Evolutionary conservation across 2,888 invertebrate genomes (phyloP).

Genomic region (Matsumyia berberina): DNA sequence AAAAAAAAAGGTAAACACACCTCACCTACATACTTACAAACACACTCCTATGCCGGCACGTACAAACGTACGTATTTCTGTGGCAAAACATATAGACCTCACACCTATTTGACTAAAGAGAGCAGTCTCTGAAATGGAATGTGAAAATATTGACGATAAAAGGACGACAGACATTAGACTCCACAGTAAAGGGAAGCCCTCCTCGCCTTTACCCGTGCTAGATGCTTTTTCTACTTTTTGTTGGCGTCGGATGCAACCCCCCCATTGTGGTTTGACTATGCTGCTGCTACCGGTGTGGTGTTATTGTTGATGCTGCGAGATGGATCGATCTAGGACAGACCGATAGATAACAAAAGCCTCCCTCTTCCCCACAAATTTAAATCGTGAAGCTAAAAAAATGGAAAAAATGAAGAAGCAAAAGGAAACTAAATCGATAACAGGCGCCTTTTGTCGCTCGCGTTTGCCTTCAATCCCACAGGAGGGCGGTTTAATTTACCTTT

Average conservation of each 20-base stretch:
- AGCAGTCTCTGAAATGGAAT: slow-evolving; percentile 37
- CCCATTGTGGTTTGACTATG: slow-evolving; percentile 59
- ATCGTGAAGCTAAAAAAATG: slow-evolving; percentile 3
- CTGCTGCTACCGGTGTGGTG: slow-evolving; percentile 14
- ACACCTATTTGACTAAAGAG: neutral
- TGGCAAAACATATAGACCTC: neutral
- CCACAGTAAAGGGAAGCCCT: slow-evolving; percentile 10
- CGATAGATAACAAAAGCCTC: slow-evolving; percentile 69
- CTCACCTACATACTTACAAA: neutral
- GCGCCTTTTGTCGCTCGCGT: slow-evolving; percentile 53
- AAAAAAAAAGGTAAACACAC: slow-evolving; percentile 5
- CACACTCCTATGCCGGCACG: neutral
- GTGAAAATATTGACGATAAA: slow-evolving; percentile 62
- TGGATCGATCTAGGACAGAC: slow-evolving; percentile 66
- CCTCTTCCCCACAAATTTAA: slow-evolving; percentile 28
- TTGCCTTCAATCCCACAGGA: slow-evolving; percentile 57
- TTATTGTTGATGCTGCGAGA: slow-evolving; percentile 63
- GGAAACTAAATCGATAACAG: slow-evolving; percentile 55
- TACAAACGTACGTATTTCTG: neutral
- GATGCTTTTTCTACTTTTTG: slow-evolving; percentile 23
- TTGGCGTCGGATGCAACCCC: slow-evolving; percentile 42
- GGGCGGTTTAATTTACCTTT: slow-evolving; percentile 75
- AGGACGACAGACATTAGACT: slow-evolving; percentile 51
- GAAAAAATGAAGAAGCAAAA: slow-evolving; percentile 14
- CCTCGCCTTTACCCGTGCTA: neutral